phyloP scores from a whole-genome alignment of 2,113 vertebrate genomes.

The Atrichornis clamosus region DNA sequence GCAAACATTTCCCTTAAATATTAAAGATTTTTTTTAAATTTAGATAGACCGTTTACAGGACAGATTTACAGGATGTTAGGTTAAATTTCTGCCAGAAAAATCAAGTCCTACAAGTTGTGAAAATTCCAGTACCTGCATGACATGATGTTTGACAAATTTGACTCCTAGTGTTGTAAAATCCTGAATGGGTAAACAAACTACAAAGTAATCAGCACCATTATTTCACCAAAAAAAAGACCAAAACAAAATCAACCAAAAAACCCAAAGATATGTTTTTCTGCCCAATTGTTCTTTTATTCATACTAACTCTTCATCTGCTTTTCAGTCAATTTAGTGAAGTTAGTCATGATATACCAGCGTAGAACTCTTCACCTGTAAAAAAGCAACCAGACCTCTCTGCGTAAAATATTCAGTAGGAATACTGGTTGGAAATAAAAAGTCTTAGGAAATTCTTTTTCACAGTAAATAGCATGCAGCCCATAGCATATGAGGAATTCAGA shows the following conservation, averaged over 20 bases:
- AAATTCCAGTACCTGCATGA: not conserved
- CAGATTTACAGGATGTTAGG: not conserved
- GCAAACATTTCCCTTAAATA: not conserved
- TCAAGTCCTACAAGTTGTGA: not conserved
- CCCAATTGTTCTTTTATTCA: not conserved
- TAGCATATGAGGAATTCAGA: not conserved
- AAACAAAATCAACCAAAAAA: not conserved
- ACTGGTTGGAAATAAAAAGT: not conserved
- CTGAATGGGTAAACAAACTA: not conserved
- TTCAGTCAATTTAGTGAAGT: not conserved
- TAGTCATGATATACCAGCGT: not conserved
- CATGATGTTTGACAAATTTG: not conserved
- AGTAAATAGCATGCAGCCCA: not conserved
- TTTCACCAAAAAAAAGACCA: not conserved
- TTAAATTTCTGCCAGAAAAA: not conserved
- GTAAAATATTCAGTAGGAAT: not conserved
- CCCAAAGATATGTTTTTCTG: fast-evolving
- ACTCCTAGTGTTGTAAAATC: not conserved
- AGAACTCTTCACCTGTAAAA: not conserved
- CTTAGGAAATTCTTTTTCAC: not conserved
- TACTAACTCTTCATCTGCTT: not conserved
- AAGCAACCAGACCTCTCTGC: not conserved
- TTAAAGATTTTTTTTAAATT: not conserved
- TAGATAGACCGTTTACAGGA: not conserved
- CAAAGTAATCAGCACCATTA: not conserved